Evolutionary conservation across 2,888 invertebrate species (phyloP).

Genomic region (Dryocosmus kuriphilus): DNA sequence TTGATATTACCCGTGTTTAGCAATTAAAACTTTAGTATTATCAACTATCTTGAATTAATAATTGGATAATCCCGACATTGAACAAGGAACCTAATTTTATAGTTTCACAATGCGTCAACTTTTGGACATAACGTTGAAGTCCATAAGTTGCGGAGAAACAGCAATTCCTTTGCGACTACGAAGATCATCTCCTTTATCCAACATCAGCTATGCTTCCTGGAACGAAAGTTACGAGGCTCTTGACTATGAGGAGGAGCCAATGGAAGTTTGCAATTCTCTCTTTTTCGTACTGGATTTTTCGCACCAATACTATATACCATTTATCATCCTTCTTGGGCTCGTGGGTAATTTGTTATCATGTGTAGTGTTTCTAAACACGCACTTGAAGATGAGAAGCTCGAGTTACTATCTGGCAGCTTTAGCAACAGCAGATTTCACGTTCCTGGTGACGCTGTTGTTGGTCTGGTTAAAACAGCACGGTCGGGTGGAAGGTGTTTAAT

Average conservation of each 20-base stretch:
- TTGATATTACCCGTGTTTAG: no score
- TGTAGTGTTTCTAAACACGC: slow-evolving; percentile 81
- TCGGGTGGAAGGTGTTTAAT: slow-evolving; percentile 79
- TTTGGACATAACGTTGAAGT: not conserved
- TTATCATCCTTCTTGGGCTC: slow-evolving; percentile 81
- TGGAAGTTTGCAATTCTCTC: slow-evolving; percentile 65
- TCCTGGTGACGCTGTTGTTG: slow-evolving; percentile 79
- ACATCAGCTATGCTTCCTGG: slow-evolving; percentile 6
- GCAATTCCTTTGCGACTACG: not conserved
- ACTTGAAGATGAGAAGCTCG: slow-evolving; percentile 82
- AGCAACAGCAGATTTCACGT: slow-evolving; percentile 82
- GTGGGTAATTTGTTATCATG: slow-evolving; percentile 82
- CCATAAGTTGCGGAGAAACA: not conserved
- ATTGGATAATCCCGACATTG: not conserved
- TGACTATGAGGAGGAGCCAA: slow-evolving; percentile 61
- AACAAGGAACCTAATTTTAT: not conserved
- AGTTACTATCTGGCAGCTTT: slow-evolving; percentile 83
- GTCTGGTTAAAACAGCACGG: slow-evolving; percentile 79
- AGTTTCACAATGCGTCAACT: not conserved
- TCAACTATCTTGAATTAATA: not conserved
- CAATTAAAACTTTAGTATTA: not conserved
- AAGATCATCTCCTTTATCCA: not conserved
- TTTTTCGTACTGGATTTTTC: slow-evolving; percentile 77
- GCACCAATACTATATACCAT: slow-evolving; percentile 81
- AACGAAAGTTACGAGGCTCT: slow-evolving; percentile 46